Percentiles rank a stretch among this genome's conserved stretches.
phyloP scores from a whole-genome alignment of 2,113 vertebrate genomes.

The Oreochromis spilurus region DNA sequence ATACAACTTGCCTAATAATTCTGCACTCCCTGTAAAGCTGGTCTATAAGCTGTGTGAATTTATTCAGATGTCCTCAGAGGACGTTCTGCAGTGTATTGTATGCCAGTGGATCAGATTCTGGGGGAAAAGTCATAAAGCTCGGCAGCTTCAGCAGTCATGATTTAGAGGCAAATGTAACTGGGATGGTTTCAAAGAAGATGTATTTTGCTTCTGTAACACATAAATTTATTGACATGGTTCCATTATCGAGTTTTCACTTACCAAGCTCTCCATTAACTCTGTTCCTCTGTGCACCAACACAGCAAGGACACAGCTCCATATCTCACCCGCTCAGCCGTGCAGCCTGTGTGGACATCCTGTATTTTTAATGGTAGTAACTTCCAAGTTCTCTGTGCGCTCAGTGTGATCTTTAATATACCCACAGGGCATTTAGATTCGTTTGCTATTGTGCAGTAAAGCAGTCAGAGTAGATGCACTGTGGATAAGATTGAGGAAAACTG shows the following conservation, averaged over 20 bases:
- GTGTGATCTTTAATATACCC: neutral
- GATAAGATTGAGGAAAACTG: neutral
- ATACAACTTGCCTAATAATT: too few species aligned
- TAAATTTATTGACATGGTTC: neutral
- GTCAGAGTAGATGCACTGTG: neutral
- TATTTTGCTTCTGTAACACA: neutral
- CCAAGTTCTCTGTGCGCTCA: neutral
- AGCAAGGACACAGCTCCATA: neutral
- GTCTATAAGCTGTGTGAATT: neutral
- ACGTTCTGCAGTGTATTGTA: neutral
- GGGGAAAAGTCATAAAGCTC: neutral
- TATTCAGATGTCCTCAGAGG: neutral
- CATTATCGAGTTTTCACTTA: neutral
- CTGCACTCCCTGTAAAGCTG: too few species aligned
- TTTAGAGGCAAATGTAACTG: neutral
- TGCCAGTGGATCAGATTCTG: neutral
- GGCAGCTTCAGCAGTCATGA: neutral
- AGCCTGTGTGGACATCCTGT: neutral
- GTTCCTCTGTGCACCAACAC: neutral
- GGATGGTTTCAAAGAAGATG: neutral
- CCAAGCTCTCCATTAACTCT: neutral
- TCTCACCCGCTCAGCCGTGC: neutral
- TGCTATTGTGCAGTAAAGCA: neutral
- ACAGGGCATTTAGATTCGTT: neutral
- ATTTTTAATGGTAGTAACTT: neutral